Conservation (phyloP, 2,888 invertebrate species). For the Eledona agricola region DNA sequence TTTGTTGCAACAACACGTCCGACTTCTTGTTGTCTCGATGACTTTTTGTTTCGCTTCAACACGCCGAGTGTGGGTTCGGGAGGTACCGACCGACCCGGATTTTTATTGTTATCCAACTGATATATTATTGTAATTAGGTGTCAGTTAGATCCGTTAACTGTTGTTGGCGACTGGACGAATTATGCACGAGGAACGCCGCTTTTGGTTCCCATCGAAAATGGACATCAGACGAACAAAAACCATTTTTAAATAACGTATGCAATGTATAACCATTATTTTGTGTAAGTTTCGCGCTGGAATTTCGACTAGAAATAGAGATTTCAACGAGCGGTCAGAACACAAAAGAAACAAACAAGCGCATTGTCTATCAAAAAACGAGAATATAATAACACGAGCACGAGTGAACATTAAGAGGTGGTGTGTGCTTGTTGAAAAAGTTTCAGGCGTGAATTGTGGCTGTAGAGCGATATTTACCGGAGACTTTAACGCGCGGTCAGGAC, state of each 20-base stretch:
- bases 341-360: too few relatives aligned
- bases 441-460: too few relatives aligned
- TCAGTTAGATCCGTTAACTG: constrained; percentile 23
- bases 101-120: constrained; percentile 29
- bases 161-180: constrained; percentile 5
- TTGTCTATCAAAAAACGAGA: too few relatives aligned
- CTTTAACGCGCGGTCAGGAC: not conserved
- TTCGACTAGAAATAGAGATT: too few relatives aligned
- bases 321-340: too few relatives aligned
- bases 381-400: not conserved
- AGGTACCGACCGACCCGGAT: constrained; percentile 25
- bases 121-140: constrained; percentile 23
- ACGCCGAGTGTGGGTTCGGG: constrained; percentile 7
- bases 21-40: constrained; percentile 5
- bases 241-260: too few relatives aligned
- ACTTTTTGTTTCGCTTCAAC: constrained; percentile 15
- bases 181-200: too few relatives aligned
- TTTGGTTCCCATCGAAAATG: too few relatives aligned
- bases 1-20: not conserved
- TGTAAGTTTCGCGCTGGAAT: too few relatives aligned
- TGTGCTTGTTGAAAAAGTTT: not conserved
- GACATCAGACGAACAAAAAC: too few relatives aligned
- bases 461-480: constrained; percentile 1
- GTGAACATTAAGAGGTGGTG: not conserved
- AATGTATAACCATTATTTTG: too few relatives aligned